Percentiles rank a stretch among this genome's conserved stretches.
Evolutionary conservation across 2,797 vertebrate genomes (phyloP).

Genomic region (Triplophysa yarkandensis): DNA sequence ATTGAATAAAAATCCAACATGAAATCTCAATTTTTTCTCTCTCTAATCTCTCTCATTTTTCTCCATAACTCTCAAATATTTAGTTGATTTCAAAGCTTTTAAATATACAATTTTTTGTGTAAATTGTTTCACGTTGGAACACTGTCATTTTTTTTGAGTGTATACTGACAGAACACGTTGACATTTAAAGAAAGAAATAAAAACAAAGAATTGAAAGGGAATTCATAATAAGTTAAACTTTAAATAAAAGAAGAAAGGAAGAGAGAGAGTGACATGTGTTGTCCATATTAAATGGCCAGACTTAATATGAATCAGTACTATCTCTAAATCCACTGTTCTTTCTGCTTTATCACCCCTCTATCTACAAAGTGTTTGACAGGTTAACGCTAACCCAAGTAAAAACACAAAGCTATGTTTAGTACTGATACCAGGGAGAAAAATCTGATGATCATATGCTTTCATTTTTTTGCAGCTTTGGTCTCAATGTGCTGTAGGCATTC

Average conservation of each 20-base stretch:
- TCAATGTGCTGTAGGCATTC: conserved; percentile 72
- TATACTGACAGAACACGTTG: not conserved
- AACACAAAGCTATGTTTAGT: conserved; percentile 71
- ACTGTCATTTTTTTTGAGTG: no score
- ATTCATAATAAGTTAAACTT: not conserved
- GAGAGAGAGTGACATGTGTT: conserved; percentile 70
- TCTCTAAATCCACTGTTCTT: conserved; percentile 69
- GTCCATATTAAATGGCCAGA: conserved; percentile 68
- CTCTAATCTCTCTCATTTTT: no score
- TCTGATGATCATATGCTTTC: conserved; percentile 70
- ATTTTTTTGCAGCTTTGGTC: conserved; percentile 72
- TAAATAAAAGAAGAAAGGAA: not conserved
- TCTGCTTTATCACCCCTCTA: conserved; percentile 63
- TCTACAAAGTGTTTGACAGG: conserved; percentile 73
- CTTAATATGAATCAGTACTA: conserved; percentile 77
- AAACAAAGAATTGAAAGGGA: not conserved
- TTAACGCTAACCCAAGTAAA: conserved; percentile 71
- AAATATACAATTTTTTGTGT: no score
- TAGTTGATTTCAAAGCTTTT: no score
- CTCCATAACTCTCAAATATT: no score
- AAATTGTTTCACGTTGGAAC: no score
- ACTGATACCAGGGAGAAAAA: conserved; percentile 64
- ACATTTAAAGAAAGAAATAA: not conserved
- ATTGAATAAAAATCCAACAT: no score
- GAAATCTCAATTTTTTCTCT: no score